Conservation (phyloP, 2,888 invertebrate species). For the Dolichomitus sp. region DNA sequence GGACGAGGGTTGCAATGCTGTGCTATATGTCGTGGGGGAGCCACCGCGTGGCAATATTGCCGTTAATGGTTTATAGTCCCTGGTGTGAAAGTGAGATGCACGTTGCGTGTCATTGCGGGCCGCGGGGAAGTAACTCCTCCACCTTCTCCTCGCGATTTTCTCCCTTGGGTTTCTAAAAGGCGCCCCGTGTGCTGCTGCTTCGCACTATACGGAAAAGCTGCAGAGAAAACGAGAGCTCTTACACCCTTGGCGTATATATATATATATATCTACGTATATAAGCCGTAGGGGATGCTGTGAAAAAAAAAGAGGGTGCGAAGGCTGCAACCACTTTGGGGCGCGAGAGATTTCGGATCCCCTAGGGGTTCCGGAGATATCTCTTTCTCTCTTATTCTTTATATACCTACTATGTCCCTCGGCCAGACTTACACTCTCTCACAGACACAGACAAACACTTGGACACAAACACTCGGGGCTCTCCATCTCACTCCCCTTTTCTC, state of each 20-base stretch:
- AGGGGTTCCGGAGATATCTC: conserved; percentile 76
- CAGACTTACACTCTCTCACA: conserved; percentile 55
- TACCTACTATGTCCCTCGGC: conserved; percentile 65
- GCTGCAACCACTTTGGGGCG: conserved; percentile 85
- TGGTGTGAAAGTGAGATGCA: conserved; percentile 84
- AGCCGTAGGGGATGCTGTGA: conserved; percentile 84
- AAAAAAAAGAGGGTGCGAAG: conserved; percentile 81
- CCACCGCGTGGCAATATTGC: conserved; percentile 78
- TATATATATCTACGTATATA: conserved; percentile 73
- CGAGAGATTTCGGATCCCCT: conserved; percentile 85
- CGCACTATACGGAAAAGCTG: conserved; percentile 59
- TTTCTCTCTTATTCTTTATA: conserved; percentile 68
- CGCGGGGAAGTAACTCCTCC: conserved; percentile 56
- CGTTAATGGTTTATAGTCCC: conserved; percentile 85
- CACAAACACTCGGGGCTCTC: conserved; percentile 68
- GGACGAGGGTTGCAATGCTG: conserved; percentile 37
- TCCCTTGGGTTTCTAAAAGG: conserved; percentile 65
- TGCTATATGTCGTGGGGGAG: conserved; percentile 49
- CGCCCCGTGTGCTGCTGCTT: conserved; percentile 42
- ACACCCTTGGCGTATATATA: conserved; percentile 50
- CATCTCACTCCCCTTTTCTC: conserved; percentile 64
- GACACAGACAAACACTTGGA: conserved; percentile 59
- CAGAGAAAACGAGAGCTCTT: conserved; percentile 73
- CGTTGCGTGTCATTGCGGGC: conserved; percentile 82
- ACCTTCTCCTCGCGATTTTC: conserved; percentile 53